Evolutionary conservation across 2,888 invertebrate genomes (phyloP), one percentile per base, ranked within the genome.

Genomic region (Danaus chrysippus): DNA sequence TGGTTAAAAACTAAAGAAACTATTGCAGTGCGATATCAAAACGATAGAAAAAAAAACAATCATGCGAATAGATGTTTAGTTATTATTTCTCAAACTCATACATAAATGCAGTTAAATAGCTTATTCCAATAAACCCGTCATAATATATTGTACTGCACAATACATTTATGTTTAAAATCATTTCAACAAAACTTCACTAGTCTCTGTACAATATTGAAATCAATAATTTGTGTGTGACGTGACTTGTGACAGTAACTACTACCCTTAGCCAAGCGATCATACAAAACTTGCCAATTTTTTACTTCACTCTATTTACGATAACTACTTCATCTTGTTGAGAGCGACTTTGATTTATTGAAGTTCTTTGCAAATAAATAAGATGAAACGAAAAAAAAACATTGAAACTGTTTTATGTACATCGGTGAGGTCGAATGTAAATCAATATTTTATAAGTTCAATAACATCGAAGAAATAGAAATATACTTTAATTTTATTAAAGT

Each of bases 251-350:
- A 49, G 11, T 49, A 49, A 49, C 49, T 11, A 46, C 46, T 15
- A 6, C 10, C 11, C 49, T 49, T 15, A 49, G 49, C 49, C 49
- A 17, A 49, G 17, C 15, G 49, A 49, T 49, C 9, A 49, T 49
- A 49, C 15, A 49, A 49, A 49, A 49, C 17, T 49, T 49, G 49
- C 49, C 49, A 49, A 49, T 49, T 49, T 49, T 49, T 49, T 49
- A 49, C 11, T 49, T 10, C 49, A 49, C 49, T 49, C 49, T 49
- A 49, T 49, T 49, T 49, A 17, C 17, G 49, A 17, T 17, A 11
- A 9, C 17, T 49, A 49, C 49, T 49, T 49, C 49, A 49, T 49
- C 49, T 49, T 49, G 49, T 49, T 49, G 17, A 49, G 15, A 49
- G 17, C 17, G 49, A 49, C 49, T 49, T 49, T 49, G 49, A 49